Evolutionary conservation across 2,797 vertebrate genomes (phyloP).

Genomic region (Pseudomugil tenellus): DNA sequence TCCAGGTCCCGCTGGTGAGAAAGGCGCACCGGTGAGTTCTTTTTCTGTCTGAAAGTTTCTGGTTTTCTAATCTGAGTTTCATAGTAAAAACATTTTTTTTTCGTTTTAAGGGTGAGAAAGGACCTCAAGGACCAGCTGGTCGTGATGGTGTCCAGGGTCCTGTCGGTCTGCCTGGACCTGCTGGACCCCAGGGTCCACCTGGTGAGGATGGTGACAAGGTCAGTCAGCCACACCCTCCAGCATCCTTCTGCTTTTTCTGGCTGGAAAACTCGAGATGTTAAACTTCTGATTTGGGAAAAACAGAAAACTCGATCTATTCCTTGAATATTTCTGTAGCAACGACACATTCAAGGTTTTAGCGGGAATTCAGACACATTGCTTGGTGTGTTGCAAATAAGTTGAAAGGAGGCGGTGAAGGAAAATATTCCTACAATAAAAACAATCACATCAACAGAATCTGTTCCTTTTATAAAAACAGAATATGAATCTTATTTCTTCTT

Average conservation of each 20-base stretch:
- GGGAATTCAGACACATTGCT: too few relatives aligned
- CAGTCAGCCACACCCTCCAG: slow-evolving; percentile 33
- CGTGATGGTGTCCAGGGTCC: slow-evolving; percentile 97
- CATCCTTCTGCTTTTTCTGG: not conserved
- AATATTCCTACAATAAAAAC: too few relatives aligned
- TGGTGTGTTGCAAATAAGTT: too few relatives aligned
- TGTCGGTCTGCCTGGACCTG: slow-evolving; percentile 94
- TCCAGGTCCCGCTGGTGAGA: slow-evolving; percentile 95
- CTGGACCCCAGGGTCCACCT: slow-evolving; percentile 94
- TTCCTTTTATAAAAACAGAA: too few relatives aligned
- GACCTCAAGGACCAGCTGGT: slow-evolving; percentile 94
- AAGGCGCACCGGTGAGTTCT: slow-evolving; percentile 93
- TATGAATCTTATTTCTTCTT: too few relatives aligned
- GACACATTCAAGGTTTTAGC: too few relatives aligned
- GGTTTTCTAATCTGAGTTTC: not conserved
- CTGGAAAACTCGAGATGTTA: too few relatives aligned
- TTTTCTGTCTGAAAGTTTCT: not conserved
- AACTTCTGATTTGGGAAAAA: too few relatives aligned
- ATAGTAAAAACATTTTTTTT: slow-evolving; percentile 22
- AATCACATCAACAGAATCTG: too few relatives aligned
- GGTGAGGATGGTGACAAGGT: slow-evolving; percentile 99
- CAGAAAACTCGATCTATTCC: too few relatives aligned
- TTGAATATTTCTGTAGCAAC: too few relatives aligned
- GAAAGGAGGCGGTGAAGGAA: too few relatives aligned
- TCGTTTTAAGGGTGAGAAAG: slow-evolving; percentile 92